Evolutionary conservation across 2,797 vertebrate species (phyloP), one percentile per base, ranked within the genome.

Genomic region (Oreonectes daqikongensis): DNA sequence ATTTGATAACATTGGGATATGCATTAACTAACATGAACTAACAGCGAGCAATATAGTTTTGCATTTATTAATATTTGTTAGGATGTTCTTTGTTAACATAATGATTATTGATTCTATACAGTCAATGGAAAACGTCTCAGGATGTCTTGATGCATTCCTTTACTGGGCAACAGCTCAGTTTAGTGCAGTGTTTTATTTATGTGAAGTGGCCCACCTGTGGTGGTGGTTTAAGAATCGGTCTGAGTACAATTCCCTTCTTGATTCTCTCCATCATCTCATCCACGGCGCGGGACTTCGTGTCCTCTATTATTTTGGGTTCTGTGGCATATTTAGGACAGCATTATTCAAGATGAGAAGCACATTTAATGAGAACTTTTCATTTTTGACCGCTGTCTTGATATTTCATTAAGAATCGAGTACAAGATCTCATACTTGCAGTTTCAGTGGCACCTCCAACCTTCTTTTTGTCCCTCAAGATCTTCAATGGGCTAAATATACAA

Each of bases 231-330:
- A 70, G 80, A 0, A 84, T 38, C 0, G 94, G 91, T 63, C 88
- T 89, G 76, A 95, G 87, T 52, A 90, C 5, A 40, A 95, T 92
- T 2, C 95, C 94, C 1, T 80, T 92, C 83, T 88, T 93, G 64
- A 95, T 95, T 79, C 95, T 84, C 46, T 88, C 90, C 92, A 95
- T 95, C 95, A 95, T 96, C 85, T 95, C 94, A 81, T 93, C 87
- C 84, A 95, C 90, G 0, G 95, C 95, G 44, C 81, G 90, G 5
- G 88, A 42, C 82, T 89, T 94, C 0, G 79, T 46, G 3, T 90
- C 81, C 0, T 73, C 60, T 0, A 28, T 9, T 0, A 82, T 11
- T 0, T 38, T 32, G 1, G 78, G 40, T 32, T 88, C 87, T 92
- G 74, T 22, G 22, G 61, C 46, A 30, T 68, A 24, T 59, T 75